Percentiles rank a stretch among this genome's conserved stretches.
phyloP scores from a whole-genome alignment of 2,113 vertebrate species.

The Oxygymnocypris stewartii region DNA sequence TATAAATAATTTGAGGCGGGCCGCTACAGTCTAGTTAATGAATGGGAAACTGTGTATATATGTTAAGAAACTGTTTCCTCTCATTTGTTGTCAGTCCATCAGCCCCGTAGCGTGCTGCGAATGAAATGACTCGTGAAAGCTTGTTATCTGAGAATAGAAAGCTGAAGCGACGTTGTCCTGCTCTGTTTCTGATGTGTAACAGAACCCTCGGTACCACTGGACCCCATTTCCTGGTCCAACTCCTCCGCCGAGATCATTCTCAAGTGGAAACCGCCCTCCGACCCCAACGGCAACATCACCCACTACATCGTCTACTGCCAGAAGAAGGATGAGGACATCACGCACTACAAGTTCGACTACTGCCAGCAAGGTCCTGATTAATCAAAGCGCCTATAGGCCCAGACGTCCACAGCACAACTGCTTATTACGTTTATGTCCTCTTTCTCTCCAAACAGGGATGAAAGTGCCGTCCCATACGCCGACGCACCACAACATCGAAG shows the following conservation, averaged over 20 bases:
- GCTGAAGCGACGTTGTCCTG: neutral
- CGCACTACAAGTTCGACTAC: conserved; percentile 91
- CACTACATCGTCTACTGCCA: conserved; percentile 93
- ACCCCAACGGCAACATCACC: conserved; percentile 95
- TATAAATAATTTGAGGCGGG: too few species aligned
- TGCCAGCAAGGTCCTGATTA: conserved; percentile 86
- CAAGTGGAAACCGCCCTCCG: conserved; percentile 93
- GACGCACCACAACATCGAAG: conserved; percentile 84
- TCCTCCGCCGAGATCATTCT: conserved; percentile 93
- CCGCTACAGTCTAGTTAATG: too few species aligned
- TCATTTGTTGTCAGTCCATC: neutral
- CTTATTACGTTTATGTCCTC: neutral
- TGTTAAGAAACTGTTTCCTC: neutral
- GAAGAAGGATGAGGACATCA: conserved; percentile 86
- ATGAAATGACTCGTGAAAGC: conserved; percentile 25
- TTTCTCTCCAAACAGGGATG: conserved; percentile 74
- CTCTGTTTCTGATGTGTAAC: conserved; percentile 21
- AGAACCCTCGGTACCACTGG: conserved; percentile 92
- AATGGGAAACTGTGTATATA: neutral
- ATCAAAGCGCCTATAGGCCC: neutral
- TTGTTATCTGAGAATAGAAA: conserved; percentile 18
- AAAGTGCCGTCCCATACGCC: conserved; percentile 88
- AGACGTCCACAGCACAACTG: neutral
- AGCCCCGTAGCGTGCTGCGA: neutral
- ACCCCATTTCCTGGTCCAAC: conserved; percentile 91